These are phyloP conservation scores for Misgurnus mizolepis DNA, from an alignment of 2,113 vertebrate genomes.

Conservation along the genomic window DNA sequence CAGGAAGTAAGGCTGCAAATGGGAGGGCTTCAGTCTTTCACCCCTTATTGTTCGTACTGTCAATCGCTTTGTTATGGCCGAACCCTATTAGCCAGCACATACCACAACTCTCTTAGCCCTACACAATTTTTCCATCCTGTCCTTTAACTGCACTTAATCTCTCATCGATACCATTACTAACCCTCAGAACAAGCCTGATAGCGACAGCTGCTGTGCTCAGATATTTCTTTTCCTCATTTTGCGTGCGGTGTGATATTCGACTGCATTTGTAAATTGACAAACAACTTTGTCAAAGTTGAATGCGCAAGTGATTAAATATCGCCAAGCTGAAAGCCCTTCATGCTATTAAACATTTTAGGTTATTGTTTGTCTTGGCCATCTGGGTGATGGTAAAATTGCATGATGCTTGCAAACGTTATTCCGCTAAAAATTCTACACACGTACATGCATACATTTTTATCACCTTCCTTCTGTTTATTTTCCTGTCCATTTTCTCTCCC, in stretches of 20 bases:
- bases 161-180: conserved; percentile 44
- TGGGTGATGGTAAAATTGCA: background rate
- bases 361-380: background rate
- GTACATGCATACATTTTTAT: conserved; percentile 55
- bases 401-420: background rate
- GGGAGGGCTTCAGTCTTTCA: conserved; percentile 56
- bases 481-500: conserved; percentile 53
- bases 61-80: conserved; percentile 58
- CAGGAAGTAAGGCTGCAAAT: conserved; percentile 65
- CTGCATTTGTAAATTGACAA: too few relatives aligned
- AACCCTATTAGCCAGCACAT: conserved; percentile 56
- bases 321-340: too few relatives aligned
- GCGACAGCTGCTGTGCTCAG: background rate
- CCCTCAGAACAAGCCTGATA: background rate
- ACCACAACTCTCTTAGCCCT: conserved; percentile 34
- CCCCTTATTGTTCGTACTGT: conserved; percentile 69
- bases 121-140: background rate
- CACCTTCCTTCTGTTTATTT: conserved; percentile 60
- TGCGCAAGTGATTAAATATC: too few relatives aligned
- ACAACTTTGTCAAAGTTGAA: too few relatives aligned
- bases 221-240: background rate
- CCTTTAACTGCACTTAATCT: conserved; percentile 34
- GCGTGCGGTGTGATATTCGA: too few relatives aligned
- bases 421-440: background rate
- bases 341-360: background rate